phyloP scores from a whole-genome alignment of 2,113 vertebrate genomes.

The Epinephelus moara region DNA sequence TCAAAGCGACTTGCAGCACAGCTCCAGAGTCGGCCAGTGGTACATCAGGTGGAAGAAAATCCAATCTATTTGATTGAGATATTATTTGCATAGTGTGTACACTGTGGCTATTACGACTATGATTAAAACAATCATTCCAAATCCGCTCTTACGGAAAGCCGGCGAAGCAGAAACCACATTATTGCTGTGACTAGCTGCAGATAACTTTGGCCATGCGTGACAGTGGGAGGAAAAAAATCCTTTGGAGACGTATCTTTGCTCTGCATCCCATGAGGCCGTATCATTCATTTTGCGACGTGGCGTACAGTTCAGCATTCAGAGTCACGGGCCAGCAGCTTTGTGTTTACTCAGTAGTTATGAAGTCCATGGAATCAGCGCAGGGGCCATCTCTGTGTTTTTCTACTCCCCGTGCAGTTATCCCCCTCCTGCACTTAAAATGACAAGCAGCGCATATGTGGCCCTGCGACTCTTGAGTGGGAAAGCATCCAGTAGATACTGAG shows the following conservation, averaged over 20 bases:
- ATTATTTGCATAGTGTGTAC: slow-evolving; percentile 64
- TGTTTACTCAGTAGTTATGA: slow-evolving; percentile 58
- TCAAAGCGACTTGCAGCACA: slow-evolving; percentile 47
- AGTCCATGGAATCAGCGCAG: slow-evolving; percentile 34
- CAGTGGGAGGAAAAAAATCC: not conserved
- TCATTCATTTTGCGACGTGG: slow-evolving; percentile 44
- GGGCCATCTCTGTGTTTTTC: slow-evolving; percentile 42
- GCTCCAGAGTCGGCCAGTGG: slow-evolving; percentile 12
- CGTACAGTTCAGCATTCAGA: slow-evolving; percentile 31
- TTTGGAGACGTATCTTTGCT: slow-evolving; percentile 6
- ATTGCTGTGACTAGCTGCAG: slow-evolving; percentile 48
- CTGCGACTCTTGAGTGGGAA: slow-evolving; percentile 27
- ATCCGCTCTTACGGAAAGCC: slow-evolving; percentile 46
- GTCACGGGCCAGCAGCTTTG: slow-evolving; percentile 50
- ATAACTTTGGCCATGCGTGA: slow-evolving; percentile 48
- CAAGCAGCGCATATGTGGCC: slow-evolving; percentile 34
- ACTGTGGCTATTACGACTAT: slow-evolving; percentile 40
- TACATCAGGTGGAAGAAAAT: slow-evolving; percentile 76
- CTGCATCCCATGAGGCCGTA: slow-evolving; percentile 37
- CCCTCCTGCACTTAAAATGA: slow-evolving; percentile 63
- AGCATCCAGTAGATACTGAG: slow-evolving; percentile 21
- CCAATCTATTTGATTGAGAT: slow-evolving; percentile 68
- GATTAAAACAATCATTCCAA: slow-evolving; percentile 71
- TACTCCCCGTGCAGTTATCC: slow-evolving; percentile 39
- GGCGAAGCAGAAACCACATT: slow-evolving; percentile 51